These are phyloP conservation scores for Thaleichthys pacificus DNA, from an alignment of 2,797 vertebrate species.

Conservation along the genomic window DNA sequence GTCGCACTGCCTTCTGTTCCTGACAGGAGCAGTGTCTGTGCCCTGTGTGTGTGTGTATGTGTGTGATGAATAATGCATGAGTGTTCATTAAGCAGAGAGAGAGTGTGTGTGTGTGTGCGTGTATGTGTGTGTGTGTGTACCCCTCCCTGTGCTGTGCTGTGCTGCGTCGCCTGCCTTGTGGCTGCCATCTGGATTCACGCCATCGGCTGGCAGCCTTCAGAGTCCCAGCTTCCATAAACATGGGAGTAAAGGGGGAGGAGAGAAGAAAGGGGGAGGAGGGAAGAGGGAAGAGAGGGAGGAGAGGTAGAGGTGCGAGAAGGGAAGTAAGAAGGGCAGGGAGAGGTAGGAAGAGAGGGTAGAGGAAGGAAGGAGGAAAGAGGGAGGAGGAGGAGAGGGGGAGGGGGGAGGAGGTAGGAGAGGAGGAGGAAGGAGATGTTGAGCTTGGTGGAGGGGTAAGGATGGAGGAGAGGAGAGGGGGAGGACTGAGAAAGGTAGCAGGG, in stretches of 20 bases:
- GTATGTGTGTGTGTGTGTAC: conserved; percentile 22
- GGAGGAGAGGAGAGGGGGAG: no score
- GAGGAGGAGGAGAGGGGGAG: neutral
- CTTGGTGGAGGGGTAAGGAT: no score
- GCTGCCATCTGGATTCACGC: conserved; percentile 83
- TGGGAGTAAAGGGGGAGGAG: conserved; percentile 44
- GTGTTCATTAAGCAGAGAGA: conserved; percentile 46
- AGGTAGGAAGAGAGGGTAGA: neutral
- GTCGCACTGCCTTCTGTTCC: conserved; percentile 75
- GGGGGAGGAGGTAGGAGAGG: neutral
- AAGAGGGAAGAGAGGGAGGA: conserved; percentile 14
- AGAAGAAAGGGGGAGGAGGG: conserved; percentile 13
- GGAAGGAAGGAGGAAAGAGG: no score
- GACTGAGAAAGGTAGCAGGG: neutral
- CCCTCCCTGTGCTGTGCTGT: conserved; percentile 29
- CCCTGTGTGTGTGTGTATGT: conserved; percentile 52
- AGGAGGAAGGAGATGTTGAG: neutral
- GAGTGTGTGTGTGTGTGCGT: conserved; percentile 33
- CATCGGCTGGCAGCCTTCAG: conserved; percentile 77
- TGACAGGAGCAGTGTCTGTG: conserved; percentile 73
- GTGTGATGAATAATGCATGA: conserved; percentile 55
- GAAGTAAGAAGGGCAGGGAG: conserved; percentile 27
- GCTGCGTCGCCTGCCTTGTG: conserved; percentile 77
- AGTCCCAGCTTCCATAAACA: conserved; percentile 70
- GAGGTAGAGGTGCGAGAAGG: conserved; percentile 15